phyloP scores from a whole-genome alignment of 2,113 vertebrate genomes.

The Antigone vipio region DNA sequence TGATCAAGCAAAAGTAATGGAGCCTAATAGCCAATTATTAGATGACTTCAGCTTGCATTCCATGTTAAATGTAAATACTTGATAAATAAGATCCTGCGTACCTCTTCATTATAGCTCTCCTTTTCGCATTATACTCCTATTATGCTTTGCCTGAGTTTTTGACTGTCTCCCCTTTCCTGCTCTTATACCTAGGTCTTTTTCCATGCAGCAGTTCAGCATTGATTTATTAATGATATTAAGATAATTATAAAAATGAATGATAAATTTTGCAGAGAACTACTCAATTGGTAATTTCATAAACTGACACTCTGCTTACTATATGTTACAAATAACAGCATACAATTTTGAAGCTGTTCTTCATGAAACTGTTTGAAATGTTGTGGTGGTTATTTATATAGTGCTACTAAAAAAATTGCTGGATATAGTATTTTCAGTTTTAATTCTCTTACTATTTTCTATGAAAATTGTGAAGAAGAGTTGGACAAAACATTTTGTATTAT shows the following conservation, averaged over 20 bases:
- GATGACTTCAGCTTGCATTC: neutral
- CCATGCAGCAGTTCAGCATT: neutral
- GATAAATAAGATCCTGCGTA: neutral
- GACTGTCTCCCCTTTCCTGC: neutral
- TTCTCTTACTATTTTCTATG: neutral
- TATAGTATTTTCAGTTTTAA: neutral
- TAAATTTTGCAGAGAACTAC: neutral
- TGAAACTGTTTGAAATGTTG: neutral
- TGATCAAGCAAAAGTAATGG: neutral
- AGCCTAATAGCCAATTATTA: neutral
- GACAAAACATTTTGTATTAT: neutral
- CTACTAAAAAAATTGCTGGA: neutral
- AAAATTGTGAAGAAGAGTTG: neutral
- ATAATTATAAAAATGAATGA: neutral
- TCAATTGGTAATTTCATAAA: neutral
- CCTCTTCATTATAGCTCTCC: neutral
- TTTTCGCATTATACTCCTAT: neutral
- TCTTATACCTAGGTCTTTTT: neutral
- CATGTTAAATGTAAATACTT: neutral
- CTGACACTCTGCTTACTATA: neutral
- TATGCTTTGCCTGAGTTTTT: neutral
- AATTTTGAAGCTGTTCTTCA: neutral
- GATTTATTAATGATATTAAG: neutral
- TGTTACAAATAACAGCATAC: neutral
- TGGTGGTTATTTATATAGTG: neutral